These are phyloP conservation scores for Melanostigma gelatinosum DNA, from an alignment of 2,113 vertebrate species.

Conservation along the genomic window DNA sequence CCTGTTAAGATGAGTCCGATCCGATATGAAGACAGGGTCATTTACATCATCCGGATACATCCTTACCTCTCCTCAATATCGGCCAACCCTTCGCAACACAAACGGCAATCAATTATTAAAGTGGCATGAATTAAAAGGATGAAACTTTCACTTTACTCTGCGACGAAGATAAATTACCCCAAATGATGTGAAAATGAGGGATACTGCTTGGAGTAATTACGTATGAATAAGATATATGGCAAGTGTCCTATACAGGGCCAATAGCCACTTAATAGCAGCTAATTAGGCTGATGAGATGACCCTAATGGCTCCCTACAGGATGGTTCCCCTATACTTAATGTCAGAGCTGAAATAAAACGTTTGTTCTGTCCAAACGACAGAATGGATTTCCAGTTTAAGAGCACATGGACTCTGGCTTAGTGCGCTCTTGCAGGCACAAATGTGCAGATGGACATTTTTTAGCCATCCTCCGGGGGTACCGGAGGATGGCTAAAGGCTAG, in stretches of 20 bases:
- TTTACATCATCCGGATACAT: slow-evolving; percentile 34
- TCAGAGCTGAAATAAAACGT: slow-evolving; percentile 33
- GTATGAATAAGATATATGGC: slow-evolving; percentile 66
- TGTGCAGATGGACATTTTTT: not conserved
- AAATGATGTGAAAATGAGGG: slow-evolving; percentile 72
- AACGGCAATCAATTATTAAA: slow-evolving; percentile 57
- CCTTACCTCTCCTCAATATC: slow-evolving; percentile 18
- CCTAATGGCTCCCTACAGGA: slow-evolving; percentile 66
- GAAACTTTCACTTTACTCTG: slow-evolving; percentile 50
- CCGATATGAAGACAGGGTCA: slow-evolving; percentile 31
- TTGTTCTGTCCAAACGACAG: slow-evolving; percentile 37
- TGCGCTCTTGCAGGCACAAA: not conserved
- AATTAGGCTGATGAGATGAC: slow-evolving; percentile 68
- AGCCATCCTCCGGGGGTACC: too few relatives aligned
- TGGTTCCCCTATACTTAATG: slow-evolving; percentile 37
- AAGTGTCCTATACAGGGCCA: slow-evolving; percentile 57
- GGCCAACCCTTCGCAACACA: slow-evolving; percentile 42
- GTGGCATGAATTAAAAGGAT: slow-evolving; percentile 50
- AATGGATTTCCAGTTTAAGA: slow-evolving; percentile 30
- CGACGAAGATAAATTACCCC: slow-evolving; percentile 54
- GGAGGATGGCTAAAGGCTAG: not conserved
- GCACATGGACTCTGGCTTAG: not conserved
- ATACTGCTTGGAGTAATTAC: slow-evolving; percentile 65
- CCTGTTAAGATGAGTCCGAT: slow-evolving; percentile 5
- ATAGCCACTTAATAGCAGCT: slow-evolving; percentile 60